These are phyloP conservation scores for Anser cygnoides DNA, from an alignment of 2,113 vertebrate species.

Conservation along the genomic window DNA sequence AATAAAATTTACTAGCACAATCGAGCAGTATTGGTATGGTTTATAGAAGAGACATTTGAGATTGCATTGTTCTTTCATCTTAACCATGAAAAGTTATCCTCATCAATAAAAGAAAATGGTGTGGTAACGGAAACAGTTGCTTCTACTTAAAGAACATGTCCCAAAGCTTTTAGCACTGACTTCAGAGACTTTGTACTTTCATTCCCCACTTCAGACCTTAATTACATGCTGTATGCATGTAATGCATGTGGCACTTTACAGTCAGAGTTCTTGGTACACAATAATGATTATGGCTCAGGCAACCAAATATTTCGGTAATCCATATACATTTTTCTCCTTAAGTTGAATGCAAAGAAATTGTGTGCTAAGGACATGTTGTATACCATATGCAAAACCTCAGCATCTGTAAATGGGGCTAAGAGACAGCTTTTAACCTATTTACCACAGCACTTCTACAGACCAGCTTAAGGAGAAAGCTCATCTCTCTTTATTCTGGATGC, in stretches of 20 bases:
- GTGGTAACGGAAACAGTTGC: not conserved
- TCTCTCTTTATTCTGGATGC: not conserved
- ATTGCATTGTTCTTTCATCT: not conserved
- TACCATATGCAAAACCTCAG: not conserved
- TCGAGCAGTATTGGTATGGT: not conserved
- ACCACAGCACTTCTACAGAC: not conserved
- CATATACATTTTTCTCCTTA: not conserved
- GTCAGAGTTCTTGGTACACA: not conserved
- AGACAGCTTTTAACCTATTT: not conserved
- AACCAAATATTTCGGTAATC: not conserved
- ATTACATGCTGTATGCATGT: not conserved
- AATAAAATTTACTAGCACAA: conserved; percentile 60
- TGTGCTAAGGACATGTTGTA: not conserved
- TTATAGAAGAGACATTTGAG: not conserved
- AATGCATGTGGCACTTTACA: not conserved
- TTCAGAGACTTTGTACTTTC: not conserved
- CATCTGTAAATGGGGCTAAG: not conserved
- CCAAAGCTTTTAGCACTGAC: not conserved
- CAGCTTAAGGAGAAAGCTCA: not conserved
- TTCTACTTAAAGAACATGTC: not conserved
- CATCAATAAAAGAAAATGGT: not conserved
- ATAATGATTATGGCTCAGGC: not conserved
- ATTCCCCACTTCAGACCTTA: not conserved
- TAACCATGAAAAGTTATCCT: not conserved
- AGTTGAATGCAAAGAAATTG: not conserved